phyloP scores from a whole-genome alignment of 2,113 vertebrate species.

The Pomatostomus ruficeps region DNA sequence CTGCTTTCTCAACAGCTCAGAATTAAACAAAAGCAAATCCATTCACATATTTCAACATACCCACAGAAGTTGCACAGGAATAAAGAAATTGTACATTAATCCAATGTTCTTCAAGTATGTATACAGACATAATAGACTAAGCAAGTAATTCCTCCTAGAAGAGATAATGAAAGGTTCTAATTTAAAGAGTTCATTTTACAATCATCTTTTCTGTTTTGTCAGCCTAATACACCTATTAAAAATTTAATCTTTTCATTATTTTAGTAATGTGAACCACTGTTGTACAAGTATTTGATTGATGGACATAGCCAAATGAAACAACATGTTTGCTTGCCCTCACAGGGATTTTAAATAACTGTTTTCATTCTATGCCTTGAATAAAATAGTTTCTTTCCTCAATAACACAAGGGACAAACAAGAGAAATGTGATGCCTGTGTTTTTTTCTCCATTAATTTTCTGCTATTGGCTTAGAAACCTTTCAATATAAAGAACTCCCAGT shows the following conservation, averaged over 20 bases:
- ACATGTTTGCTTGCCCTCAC: not conserved
- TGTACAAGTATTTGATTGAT: not conserved
- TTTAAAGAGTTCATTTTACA: conserved; percentile 27
- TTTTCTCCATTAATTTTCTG: not conserved
- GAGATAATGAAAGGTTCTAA: conserved; percentile 22
- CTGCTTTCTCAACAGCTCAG: not conserved
- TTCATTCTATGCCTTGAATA: not conserved
- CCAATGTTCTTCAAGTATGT: not conserved
- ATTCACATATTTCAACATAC: not conserved
- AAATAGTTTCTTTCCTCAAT: not conserved
- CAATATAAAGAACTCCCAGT: not conserved
- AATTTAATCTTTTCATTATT: conserved; percentile 39
- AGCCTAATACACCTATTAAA: not conserved
- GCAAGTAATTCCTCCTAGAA: conserved; percentile 8
- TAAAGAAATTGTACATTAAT: conserved; percentile 2
- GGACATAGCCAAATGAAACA: not conserved
- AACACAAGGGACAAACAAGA: not conserved
- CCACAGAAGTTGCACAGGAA: not conserved
- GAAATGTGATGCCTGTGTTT: not conserved
- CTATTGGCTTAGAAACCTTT: not conserved
- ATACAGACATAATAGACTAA: not conserved
- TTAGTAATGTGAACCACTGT: conserved; percentile 7
- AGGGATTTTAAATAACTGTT: conserved; percentile 1
- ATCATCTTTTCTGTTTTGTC: not conserved
- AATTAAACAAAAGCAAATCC: not conserved